These are phyloP conservation scores for Coryphaenoides rupestris DNA, from an alignment of 2,113 vertebrate genomes.

Conservation along the genomic window DNA sequence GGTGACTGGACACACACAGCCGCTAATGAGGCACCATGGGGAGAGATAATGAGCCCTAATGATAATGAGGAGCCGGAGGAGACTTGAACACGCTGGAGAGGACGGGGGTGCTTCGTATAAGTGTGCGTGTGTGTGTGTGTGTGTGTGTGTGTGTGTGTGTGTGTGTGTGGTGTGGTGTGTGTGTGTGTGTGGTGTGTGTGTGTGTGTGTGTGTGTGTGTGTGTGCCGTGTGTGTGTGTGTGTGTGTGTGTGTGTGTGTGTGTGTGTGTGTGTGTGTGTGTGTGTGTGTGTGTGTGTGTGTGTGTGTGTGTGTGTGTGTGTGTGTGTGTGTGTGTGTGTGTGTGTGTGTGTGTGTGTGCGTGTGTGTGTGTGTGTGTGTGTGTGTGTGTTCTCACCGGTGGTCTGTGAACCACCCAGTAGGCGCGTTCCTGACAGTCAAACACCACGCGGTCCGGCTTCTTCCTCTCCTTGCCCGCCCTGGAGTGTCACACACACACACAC, in stretches of 20 bases:
- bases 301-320: neutral
- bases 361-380: slow-evolving; percentile 7
- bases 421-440: slow-evolving; percentile 94
- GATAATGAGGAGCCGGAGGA: slow-evolving; percentile 34
- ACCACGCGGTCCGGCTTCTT: slow-evolving; percentile 90
- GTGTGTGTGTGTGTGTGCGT: slow-evolving; percentile 3
- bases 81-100: slow-evolving; percentile 6
- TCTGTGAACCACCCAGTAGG: slow-evolving; percentile 94
- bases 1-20: slow-evolving; percentile 52
- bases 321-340: neutral
- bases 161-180: too few species aligned
- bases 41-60: slow-evolving; percentile 64
- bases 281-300: neutral
- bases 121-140: too few species aligned
- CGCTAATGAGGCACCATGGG: slow-evolving; percentile 59
- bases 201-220: neutral
- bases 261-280: neutral
- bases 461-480: slow-evolving; percentile 90
- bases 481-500: slow-evolving; percentile 24
- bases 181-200: too few species aligned
- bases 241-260: too few species aligned
- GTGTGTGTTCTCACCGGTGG: slow-evolving; percentile 78
- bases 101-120: too few species aligned
- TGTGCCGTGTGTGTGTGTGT: neutral
- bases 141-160: too few species aligned